Evolutionary conservation across 2,888 invertebrate genomes (phyloP), one percentile per base, ranked within the genome.

Genomic region (Cinara cedri): DNA sequence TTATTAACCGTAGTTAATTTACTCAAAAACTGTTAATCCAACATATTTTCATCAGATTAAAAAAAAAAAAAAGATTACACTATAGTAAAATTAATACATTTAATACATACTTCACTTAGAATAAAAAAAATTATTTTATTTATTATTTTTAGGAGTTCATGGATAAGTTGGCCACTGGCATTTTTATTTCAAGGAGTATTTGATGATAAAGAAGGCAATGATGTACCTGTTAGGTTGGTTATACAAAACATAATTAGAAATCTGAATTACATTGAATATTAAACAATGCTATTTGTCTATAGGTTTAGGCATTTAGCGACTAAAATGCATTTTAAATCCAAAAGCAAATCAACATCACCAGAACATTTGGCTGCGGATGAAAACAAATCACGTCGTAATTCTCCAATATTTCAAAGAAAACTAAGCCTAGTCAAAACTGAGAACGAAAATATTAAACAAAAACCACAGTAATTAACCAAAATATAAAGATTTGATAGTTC

Each of bases 131-230:
- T n/a, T 42, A 46, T 46, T 13, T 49, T 51, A 42, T 42, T n/a
- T 2, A 8, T 46, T 72, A 71, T 82, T 87, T 86, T 71, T 87
- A 93, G 92, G 81, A 91, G 91, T 83, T 93, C 95, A 0, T 96
- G 95, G 95, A 95, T 96, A 84, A 95, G 95, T 85, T 95, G 95
- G 95, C 96, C 96, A 6, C 87, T 96, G 81, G 95, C 94, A 11
- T 94, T 95, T 86, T 89, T 96, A 84, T 93, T 95, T 86, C 93
- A 94, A 86, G 92, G 92, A 83, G 91, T 81, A 11, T 82, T 82
- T 54, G 81, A 82, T 51, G 82, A 82, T 51, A 81, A 82, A 72
- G 81, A 80, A 78, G 90, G 91, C 81, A 92, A 90, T 84, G 92
- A 94, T 86, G 89, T 94, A 81, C 92, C 93, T 9, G 88, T 95